These are phyloP conservation scores for Intellagama lesueurii DNA, from an alignment of 2,797 vertebrate species.

Conservation along the genomic window DNA sequence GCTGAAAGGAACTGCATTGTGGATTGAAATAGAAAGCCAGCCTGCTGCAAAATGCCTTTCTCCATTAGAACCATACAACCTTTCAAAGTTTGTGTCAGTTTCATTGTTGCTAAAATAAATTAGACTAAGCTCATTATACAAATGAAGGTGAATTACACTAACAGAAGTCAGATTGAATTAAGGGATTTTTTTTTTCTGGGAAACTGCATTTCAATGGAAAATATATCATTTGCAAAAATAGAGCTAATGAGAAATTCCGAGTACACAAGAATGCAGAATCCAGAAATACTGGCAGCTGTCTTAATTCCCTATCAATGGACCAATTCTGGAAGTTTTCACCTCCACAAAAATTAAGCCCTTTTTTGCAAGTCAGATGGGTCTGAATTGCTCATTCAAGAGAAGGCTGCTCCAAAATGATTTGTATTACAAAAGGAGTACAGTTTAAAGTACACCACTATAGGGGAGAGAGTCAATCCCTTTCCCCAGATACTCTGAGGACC, in stretches of 20 bases:
- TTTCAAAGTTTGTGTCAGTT: conserved; percentile 27
- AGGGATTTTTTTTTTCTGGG: conserved; percentile 4
- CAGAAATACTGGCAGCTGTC: background rate
- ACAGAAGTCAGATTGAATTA: conserved; percentile 24
- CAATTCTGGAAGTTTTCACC: background rate
- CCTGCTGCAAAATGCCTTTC: background rate
- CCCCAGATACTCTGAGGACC: too few relatives aligned
- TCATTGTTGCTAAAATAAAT: conserved; percentile 33
- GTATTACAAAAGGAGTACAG: too few relatives aligned
- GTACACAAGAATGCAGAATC: background rate
- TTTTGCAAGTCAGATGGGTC: background rate
- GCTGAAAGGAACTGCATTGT: background rate
- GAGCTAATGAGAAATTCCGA: background rate
- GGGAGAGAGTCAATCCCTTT: too few relatives aligned
- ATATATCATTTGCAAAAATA: background rate
- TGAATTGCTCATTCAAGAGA: background rate
- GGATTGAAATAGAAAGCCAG: background rate
- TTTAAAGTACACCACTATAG: too few relatives aligned
- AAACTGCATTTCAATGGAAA: background rate
- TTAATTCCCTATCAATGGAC: background rate
- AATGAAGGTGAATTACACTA: conserved; percentile 28
- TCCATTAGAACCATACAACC: conserved; percentile 16
- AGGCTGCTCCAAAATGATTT: background rate
- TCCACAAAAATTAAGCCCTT: background rate
- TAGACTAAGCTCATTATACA: conserved; percentile 26